A percentile compares a stretch with the other conserved stretches of the same genome.
Evolutionary conservation across 2,797 vertebrate species (phyloP).

Genomic region (Tamandua tetradactyla): DNA sequence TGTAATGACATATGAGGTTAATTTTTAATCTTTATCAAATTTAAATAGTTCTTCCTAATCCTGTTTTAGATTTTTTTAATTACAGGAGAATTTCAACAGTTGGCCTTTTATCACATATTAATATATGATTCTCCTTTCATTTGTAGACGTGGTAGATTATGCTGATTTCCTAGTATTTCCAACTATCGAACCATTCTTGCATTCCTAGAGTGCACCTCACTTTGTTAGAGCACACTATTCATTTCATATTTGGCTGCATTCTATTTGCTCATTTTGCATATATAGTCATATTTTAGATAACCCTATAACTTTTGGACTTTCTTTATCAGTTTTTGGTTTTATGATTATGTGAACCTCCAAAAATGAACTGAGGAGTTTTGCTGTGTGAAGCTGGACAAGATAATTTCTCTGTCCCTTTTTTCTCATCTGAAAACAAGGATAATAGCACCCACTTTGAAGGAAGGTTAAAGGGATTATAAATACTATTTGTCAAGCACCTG

Average conservation of each 20-base stretch:
- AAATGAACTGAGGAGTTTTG: neutral
- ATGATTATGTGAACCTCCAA: constrained; percentile 12
- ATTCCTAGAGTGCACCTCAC: neutral
- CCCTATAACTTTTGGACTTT: constrained; percentile 5
- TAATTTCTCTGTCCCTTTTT: constrained; percentile 10
- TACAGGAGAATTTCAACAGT: constrained; percentile 7
- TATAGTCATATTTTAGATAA: neutral
- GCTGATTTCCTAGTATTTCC: constrained; percentile 41
- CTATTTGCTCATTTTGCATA: neutral
- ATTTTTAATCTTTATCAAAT: constrained; percentile 45
- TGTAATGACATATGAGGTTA: neutral
- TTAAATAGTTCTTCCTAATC: neutral
- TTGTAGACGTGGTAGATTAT: neutral
- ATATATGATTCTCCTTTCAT: neutral
- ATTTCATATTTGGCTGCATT: neutral
- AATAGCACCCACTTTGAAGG: neutral
- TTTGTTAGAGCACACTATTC: neutral
- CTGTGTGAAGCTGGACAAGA: neutral
- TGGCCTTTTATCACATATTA: neutral
- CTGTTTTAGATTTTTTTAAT: constrained; percentile 32
- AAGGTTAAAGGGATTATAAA: neutral
- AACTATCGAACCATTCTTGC: constrained; percentile 5
- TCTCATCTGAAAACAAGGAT: neutral
- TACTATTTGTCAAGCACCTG: neutral
- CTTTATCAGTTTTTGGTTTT: constrained; percentile 37